Conservation (phyloP, 2,797 vertebrate species). For the Eurystomus glaucurus region DNA sequence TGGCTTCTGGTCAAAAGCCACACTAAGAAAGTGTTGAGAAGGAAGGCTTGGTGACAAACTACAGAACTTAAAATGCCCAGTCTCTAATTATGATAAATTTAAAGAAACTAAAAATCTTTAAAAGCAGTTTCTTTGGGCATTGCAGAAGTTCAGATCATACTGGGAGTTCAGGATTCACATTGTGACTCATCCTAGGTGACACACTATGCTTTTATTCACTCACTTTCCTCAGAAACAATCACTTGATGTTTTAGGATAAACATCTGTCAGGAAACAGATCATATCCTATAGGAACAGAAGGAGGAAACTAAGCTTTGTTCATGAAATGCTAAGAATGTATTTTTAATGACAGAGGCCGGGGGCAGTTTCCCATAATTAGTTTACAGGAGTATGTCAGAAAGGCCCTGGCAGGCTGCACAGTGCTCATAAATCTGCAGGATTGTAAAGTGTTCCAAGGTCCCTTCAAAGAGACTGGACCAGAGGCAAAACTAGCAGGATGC, state of each 20-base stretch:
- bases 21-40: not conserved
- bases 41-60: not conserved
- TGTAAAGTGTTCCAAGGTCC: constrained; percentile 32
- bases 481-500: constrained; percentile 62
- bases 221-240: constrained; percentile 33
- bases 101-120: not conserved
- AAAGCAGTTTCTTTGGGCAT: not conserved
- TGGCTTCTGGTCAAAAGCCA: constrained; percentile 21
- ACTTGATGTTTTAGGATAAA: constrained; percentile 52
- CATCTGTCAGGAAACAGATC: constrained; percentile 67
- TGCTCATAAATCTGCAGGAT: constrained; percentile 37
- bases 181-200: not conserved
- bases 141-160: not conserved
- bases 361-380: constrained; percentile 63
- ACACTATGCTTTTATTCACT: not conserved
- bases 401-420: not conserved
- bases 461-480: constrained; percentile 51
- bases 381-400: constrained; percentile 51
- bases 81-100: not conserved
- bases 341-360: constrained; percentile 52
- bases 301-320: constrained; percentile 64
- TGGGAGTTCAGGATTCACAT: not conserved
- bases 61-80: not conserved
- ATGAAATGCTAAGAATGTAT: constrained; percentile 60
- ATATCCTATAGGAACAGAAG: constrained; percentile 68